These are phyloP conservation scores for Electrona antarctica DNA, from an alignment of 2,113 vertebrate genomes.

Conservation along the genomic window DNA sequence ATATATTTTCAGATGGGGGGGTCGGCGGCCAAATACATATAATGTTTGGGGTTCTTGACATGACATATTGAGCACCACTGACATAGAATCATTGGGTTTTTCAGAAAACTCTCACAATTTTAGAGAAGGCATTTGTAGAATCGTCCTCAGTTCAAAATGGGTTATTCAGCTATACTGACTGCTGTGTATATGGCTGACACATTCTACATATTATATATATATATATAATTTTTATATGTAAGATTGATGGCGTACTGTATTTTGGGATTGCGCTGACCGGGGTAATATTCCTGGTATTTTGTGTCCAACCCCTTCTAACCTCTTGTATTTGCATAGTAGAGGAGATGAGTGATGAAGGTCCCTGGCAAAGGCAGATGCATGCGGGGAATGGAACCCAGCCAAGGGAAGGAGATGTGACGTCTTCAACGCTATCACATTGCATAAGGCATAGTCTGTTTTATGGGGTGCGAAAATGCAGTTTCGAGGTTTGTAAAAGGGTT, in stretches of 20 bases:
- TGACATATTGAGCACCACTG: too few relatives aligned
- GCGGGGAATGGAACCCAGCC: neutral
- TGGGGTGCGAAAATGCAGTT: too few relatives aligned
- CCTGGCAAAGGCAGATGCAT: neutral
- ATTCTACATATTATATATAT: neutral
- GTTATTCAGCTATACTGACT: slow-evolving; percentile 71
- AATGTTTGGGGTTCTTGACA: too few relatives aligned
- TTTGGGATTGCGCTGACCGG: slow-evolving; percentile 62
- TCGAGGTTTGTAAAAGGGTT: too few relatives aligned
- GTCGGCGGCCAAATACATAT: too few relatives aligned
- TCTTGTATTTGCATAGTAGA: slow-evolving; percentile 22
- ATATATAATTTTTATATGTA: slow-evolving; percentile 35
- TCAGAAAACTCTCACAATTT: too few relatives aligned
- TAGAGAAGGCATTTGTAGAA: too few relatives aligned
- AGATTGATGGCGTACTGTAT: slow-evolving; percentile 74
- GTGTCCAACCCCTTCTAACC: slow-evolving; percentile 54
- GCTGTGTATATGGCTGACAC: slow-evolving; percentile 57
- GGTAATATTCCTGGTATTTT: slow-evolving; percentile 63
- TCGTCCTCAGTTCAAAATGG: too few relatives aligned
- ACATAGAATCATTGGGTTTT: too few relatives aligned
- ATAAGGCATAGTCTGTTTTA: too few relatives aligned
- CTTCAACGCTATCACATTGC: neutral
- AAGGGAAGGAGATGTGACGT: too few relatives aligned
- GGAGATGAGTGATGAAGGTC: slow-evolving; percentile 17
- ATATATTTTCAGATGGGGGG: too few relatives aligned